Evolutionary conservation across 92 coral and sea anemone species (phyloP).

Genomic region (Epizoanthus stellaris): DNA sequence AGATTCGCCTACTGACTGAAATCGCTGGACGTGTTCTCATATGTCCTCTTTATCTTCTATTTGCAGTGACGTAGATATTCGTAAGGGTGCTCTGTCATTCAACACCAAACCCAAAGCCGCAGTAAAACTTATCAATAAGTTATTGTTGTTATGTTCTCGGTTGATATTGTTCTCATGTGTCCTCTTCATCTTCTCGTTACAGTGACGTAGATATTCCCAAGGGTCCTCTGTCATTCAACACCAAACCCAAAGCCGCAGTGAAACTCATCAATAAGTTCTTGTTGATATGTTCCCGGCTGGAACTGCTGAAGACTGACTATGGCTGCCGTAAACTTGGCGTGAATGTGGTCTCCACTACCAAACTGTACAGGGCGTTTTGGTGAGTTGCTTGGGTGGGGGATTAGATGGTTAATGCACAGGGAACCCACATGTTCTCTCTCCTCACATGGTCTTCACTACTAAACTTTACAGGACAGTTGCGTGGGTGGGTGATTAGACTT

Average conservation of each 20-base stretch:
- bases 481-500: no score
- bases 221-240: conserved; percentile 83
- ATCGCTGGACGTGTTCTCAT: no score
- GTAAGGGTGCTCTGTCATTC: conserved; percentile 86
- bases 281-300: conserved; percentile 89
- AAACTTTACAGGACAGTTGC: conserved; percentile 76
- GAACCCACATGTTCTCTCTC: not conserved
- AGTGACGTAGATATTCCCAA: conserved; percentile 81
- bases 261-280: conserved; percentile 86
- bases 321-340: conserved; percentile 92
- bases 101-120: conserved; percentile 94
- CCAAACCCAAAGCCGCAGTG: conserved; percentile 93
- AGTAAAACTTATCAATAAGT: conserved; percentile 82
- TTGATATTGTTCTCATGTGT: conserved; percentile 17
- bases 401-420: not conserved
- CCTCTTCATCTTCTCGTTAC: not conserved
- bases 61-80: conserved; percentile 73
- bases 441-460: conserved; percentile 65
- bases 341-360: conserved; percentile 79
- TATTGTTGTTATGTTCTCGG: conserved; percentile 87
- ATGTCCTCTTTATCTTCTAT: not conserved
- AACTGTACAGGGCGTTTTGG: conserved; percentile 91
- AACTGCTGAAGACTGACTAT: conserved; percentile 92
- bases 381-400: conserved; percentile 13
- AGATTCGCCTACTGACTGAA: no score